Percentiles rank a stretch among this genome's conserved stretches.
Conservation (phyloP, 2,113 vertebrate species). For the Tyrannus savana region DNA sequence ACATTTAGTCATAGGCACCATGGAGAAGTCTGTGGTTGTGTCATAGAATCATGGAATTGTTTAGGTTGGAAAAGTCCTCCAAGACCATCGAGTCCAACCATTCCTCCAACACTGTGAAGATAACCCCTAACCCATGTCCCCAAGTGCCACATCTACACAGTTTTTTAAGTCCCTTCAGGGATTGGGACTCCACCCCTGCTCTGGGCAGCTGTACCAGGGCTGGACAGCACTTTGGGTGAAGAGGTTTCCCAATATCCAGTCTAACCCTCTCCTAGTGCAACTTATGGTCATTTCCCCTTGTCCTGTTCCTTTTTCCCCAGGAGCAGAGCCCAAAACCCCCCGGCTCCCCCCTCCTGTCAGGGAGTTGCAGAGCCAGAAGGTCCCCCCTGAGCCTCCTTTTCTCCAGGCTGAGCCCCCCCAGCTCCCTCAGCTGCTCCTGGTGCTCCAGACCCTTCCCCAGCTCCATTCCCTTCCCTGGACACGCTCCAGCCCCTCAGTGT, state of each 20-base stretch:
- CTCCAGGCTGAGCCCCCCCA: background rate
- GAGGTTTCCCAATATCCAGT: background rate
- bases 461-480: background rate
- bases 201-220: background rate
- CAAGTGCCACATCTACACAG: fast-evolving
- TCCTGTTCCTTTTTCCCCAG: background rate
- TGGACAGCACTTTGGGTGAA: background rate
- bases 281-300: background rate
- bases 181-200: too few relatives aligned
- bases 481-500: background rate
- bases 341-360: background rate
- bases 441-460: background rate
- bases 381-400: background rate
- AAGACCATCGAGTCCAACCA: fast-evolving
- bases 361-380: background rate
- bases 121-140: background rate
- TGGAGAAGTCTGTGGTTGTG: too few relatives aligned
- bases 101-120: background rate
- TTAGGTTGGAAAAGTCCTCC: background rate
- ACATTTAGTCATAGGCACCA: fast-evolving
- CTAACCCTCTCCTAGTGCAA: too few relatives aligned
- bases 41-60: fast-evolving
- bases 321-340: too few relatives aligned
- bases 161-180: background rate
- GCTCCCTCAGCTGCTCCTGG: background rate